Conservation (phyloP, 2,113 vertebrate genomes). For the Motacilla alba region DNA sequence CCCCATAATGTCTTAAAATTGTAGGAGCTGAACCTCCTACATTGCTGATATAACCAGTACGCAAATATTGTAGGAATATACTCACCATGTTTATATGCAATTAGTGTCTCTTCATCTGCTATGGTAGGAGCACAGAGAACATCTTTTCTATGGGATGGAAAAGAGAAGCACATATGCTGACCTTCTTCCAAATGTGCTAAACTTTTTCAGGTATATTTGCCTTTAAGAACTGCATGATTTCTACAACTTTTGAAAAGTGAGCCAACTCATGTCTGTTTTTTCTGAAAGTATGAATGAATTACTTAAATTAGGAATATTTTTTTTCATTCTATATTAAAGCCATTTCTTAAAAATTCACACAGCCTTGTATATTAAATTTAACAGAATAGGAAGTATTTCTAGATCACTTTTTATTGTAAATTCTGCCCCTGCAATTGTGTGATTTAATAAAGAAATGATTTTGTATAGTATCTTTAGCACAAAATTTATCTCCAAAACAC, state of each 20-base stretch:
- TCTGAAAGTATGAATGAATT: background rate
- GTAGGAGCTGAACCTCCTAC: background rate
- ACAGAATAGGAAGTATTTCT: slow-evolving; percentile 6
- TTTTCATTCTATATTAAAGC: background rate
- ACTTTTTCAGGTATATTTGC: background rate
- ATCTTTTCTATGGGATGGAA: background rate
- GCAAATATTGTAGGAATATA: background rate
- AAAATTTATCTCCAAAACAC: slow-evolving; percentile 39
- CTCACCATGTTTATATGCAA: background rate
- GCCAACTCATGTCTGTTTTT: background rate
- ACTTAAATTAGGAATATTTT: background rate
- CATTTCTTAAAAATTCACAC: background rate
- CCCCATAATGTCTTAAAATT: background rate
- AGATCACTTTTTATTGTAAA: background rate
- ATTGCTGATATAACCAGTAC: background rate
- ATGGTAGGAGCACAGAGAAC: background rate
- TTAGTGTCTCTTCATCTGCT: background rate
- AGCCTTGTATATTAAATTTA: background rate
- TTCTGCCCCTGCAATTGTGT: background rate
- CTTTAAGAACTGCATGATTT: background rate
- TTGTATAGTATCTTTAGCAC: slow-evolving; percentile 39
- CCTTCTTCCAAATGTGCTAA: background rate
- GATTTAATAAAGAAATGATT: slow-evolving; percentile 37
- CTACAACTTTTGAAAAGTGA: background rate
- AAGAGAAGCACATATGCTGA: background rate